Evolutionary conservation across 2,888 invertebrate species (phyloP), one percentile per base, ranked within the genome.

Genomic region (Cataglyphis livida): DNA sequence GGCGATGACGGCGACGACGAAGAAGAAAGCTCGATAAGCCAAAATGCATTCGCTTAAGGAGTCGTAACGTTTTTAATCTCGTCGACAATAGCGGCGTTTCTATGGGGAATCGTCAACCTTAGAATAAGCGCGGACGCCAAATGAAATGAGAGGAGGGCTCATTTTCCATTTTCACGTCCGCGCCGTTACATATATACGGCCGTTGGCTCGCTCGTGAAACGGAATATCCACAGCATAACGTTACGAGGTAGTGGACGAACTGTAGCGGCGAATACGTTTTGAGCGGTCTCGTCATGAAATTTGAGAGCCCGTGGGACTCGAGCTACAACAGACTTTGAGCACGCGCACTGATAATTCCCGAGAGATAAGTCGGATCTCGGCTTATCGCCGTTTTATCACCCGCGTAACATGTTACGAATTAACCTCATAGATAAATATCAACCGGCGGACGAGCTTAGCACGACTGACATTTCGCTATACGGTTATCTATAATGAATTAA

Each of bases 51-150:
- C 57, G 76, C 65, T 87, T 82, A 75, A 82, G 28, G 81, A 62
- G 74, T 70, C 78, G 66, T 82, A 88, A 85, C 62, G 78, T 88
- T 89, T 89, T 88, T 87, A 88, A 91, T 89, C 88, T 84, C 44
- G 79, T 81, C 76, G 82, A 65, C 68, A 82, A 84, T 85, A 85
- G 85, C 81, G 65, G 83, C 61, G 84, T 84, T 85, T 84, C 85
- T 84, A 83, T 85, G 82, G 65, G 9, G 83, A 68, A 81, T 70
- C 84, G 59, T 76, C 76, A 83, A 73, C 70, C 38, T 48, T 81
- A 51, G 65, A 18, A 48, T 21, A 41, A 78, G 32, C 57, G 21
- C 32, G 41, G 68, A 35, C 12, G 64, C 10, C 64, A 32, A n/a
- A 71, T 64, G 32, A 38, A 41, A 41, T 21, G 66, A 76, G 66